A percentile compares a stretch with the other conserved stretches of the same genome.
phyloP scores from a whole-genome alignment of 2,888 invertebrate species.

The Sclerodermus sp. region DNA sequence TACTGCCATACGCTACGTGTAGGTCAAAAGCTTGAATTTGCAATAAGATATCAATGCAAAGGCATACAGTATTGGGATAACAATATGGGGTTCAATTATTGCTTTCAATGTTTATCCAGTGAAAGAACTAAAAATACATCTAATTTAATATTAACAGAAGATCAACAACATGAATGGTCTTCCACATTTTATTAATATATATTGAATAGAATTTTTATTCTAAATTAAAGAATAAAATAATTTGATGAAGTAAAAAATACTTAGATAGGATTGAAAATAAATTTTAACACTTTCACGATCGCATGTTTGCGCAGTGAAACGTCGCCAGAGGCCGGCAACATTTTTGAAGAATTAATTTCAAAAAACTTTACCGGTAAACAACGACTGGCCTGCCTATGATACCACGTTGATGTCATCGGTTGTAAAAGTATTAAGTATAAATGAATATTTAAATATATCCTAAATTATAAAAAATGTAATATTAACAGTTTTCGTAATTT shows the following conservation, averaged over 20 bases:
- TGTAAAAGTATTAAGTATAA: conserved; percentile 3
- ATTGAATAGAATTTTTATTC: no score
- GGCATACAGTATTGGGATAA: conserved; percentile 94
- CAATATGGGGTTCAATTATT: conserved; percentile 85
- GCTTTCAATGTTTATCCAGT: conserved; percentile 84
- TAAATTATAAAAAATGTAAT: no score
- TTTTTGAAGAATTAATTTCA: no score
- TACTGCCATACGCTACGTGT: conserved; percentile 75
- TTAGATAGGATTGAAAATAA: no score
- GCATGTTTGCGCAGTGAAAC: no score
- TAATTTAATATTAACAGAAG: conserved; percentile 51
- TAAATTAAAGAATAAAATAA: no score
- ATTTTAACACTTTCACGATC: no score
- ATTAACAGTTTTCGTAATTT: no score
- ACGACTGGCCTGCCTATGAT: conserved; percentile 11
- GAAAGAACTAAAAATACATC: no score
- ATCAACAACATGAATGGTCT: conserved; percentile 61
- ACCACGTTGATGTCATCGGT: conserved; percentile 9
- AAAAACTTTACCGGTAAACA: conserved; percentile 8
- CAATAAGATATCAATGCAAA: conserved; percentile 83
- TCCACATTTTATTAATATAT: conserved; percentile 63
- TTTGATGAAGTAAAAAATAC: no score
- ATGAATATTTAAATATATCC: no score
- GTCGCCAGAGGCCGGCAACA: no score
- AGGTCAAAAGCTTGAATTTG: conserved; percentile 84